A percentile compares a stretch with the other conserved stretches of the same genome.
Evolutionary conservation across 2,888 invertebrate species (phyloP).

Genomic region (Drosophila helvetica): DNA sequence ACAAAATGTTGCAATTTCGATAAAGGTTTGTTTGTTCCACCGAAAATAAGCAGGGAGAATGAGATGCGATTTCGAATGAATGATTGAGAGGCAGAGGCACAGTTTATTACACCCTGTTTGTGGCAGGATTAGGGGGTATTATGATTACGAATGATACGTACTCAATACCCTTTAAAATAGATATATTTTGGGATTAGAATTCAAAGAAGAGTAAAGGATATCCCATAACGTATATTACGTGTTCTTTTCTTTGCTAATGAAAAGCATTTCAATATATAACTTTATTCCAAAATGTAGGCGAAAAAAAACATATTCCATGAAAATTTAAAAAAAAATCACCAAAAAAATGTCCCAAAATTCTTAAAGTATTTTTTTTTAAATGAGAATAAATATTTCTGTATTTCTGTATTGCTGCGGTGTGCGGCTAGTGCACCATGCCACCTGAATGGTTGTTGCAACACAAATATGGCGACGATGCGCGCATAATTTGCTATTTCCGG

Average conservation of each 20-base stretch:
- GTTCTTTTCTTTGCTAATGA: too few species aligned
- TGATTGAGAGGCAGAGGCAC: background rate
- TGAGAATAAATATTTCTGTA: background rate
- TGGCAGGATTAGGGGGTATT: too few species aligned
- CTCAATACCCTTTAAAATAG: background rate
- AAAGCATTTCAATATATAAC: too few species aligned
- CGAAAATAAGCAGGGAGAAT: constrained; percentile 2
- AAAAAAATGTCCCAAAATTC: background rate
- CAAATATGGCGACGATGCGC: constrained; percentile 50
- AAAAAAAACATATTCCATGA: too few species aligned
- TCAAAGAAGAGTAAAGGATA: too few species aligned
- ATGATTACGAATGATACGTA: too few species aligned
- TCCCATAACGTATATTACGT: too few species aligned
- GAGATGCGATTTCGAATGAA: background rate
- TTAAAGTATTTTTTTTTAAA: background rate
- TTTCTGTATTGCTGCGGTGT: background rate
- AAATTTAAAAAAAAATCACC: too few species aligned
- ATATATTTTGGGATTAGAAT: too few species aligned
- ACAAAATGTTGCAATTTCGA: constrained; percentile 3
- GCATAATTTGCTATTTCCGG: constrained; percentile 72
- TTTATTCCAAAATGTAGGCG: too few species aligned
- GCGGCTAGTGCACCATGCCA: background rate
- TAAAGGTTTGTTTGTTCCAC: background rate
- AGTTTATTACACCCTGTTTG: too few species aligned
- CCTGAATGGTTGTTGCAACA: constrained; percentile 27